Percentiles rank a stretch among this genome's conserved stretches.
Evolutionary conservation across 2,797 vertebrate genomes (phyloP).

Genomic region (Percopsis omiscomaycus): DNA sequence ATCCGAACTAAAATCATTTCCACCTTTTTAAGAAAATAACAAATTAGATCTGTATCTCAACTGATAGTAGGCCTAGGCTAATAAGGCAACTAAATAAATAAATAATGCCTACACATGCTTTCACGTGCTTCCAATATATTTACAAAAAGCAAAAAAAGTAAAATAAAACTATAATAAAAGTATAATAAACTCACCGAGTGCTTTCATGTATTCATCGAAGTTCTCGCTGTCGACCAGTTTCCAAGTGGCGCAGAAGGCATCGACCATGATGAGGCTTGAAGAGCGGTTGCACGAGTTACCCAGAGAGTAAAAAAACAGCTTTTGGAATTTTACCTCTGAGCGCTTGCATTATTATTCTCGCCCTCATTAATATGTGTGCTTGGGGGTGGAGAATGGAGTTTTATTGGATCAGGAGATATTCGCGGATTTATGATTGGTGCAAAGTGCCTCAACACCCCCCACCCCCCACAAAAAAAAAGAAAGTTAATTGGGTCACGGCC

Average conservation of each 20-base stretch:
- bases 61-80: background rate
- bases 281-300: conserved; percentile 39
- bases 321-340: conserved; percentile 25
- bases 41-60: background rate
- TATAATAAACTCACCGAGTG: conserved; percentile 79
- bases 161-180: background rate
- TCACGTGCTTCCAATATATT: too few species aligned
- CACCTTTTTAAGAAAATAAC: background rate
- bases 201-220: conserved; percentile 93
- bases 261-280: conserved; percentile 82
- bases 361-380: conserved; percentile 53
- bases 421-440: conserved; percentile 55
- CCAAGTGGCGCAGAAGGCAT: conserved; percentile 93
- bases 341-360: conserved; percentile 28
- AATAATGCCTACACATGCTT: background rate
- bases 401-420: conserved; percentile 67
- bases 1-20: background rate
- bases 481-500: conserved; percentile 53
- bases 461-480: too few species aligned
- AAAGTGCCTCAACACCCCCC: background rate
- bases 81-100: background rate
- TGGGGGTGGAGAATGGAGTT: conserved; percentile 46
- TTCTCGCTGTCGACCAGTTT: conserved; percentile 90
- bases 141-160: background rate
- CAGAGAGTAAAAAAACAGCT: conserved; percentile 45